Evolutionary conservation across 2,113 vertebrate genomes (phyloP), one percentile per base, ranked within the genome.

Genomic region (Garra rufa): DNA sequence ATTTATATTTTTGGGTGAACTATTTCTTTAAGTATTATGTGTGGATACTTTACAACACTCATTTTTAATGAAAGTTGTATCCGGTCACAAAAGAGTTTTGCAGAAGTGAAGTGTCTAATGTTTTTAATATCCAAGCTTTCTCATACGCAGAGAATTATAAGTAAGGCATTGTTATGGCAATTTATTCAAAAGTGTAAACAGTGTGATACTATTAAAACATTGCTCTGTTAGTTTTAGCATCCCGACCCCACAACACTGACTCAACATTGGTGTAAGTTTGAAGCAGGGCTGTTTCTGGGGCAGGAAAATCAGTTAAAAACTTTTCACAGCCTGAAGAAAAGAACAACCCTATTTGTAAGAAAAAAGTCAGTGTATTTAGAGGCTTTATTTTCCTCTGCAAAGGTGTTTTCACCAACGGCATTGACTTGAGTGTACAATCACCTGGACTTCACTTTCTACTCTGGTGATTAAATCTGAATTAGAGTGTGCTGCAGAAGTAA

Each of bases 381-480:
- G 76, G 24, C 48, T 77, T 21, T 67, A 46, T 41, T 88, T 87
- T 84, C 19, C 28, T 48, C 67, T 75, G 43, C 34, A 81, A 24
- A 70, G 30, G 69, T 75, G 61, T 48, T 77, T 63, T 76, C 73
- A 71, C 75, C 61, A 24, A 44, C 30, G 15, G 50, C 50, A 24
- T 28, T 61, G 43, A 76, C 30, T 71, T 52, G 14, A 50, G 50
- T 81, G 46, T 80, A 81, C 38, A 55, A 82, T 80, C 61, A 70
- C 67, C 46, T 61, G 50, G 48, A 61, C 75, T 82, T 84, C 44
- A 77, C 61, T 79, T 77, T 34, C 46, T 77, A 26, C 38, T 46
- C 76, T 65, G 19, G 83, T 87, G 83, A 89, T 88, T 89, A 85
- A 82, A 78, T 86, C 75, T 85, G 90, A 91, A 90, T 91, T 85